Percentiles rank a stretch among this genome's conserved stretches.
Evolutionary conservation across 2,888 invertebrate species (phyloP).

Genomic region (Acholoe squamosa): DNA sequence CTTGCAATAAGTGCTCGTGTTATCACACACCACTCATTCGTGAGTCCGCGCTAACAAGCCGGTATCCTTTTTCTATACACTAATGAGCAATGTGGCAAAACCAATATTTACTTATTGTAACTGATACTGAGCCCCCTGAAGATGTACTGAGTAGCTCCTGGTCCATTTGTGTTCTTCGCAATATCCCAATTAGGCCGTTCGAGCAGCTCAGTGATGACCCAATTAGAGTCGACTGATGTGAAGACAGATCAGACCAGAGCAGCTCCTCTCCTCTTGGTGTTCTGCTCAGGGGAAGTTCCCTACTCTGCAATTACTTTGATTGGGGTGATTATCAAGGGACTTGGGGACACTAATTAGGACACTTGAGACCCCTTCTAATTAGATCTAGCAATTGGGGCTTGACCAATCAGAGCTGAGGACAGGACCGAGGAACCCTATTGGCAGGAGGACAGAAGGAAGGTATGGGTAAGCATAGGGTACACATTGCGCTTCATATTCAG

Average conservation of each 20-base stretch:
- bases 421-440: too few relatives aligned
- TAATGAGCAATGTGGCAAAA: too few relatives aligned
- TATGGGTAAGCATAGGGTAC: too few relatives aligned
- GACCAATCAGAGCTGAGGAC: not conserved
- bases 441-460: too few relatives aligned
- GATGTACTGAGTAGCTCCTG: not conserved
- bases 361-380: constrained; percentile 1
- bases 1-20: too few relatives aligned
- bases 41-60: too few relatives aligned
- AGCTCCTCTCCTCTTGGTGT: not conserved
- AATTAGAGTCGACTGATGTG: not conserved
- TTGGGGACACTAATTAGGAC: not conserved
- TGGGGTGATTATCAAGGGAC: not conserved
- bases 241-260: not conserved
- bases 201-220: constrained; percentile 27
- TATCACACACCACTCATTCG: too few relatives aligned
- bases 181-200: not conserved
- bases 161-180: not conserved
- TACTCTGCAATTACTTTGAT: not conserved
- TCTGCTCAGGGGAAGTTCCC: not conserved
- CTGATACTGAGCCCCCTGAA: not conserved
- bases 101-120: constrained; percentile 7
- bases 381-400: not conserved
- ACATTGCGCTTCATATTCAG: too few relatives aligned
- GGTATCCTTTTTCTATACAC: too few relatives aligned